Conservation (phyloP, 2,888 invertebrate species). For the Polymixis flavicincta region DNA sequence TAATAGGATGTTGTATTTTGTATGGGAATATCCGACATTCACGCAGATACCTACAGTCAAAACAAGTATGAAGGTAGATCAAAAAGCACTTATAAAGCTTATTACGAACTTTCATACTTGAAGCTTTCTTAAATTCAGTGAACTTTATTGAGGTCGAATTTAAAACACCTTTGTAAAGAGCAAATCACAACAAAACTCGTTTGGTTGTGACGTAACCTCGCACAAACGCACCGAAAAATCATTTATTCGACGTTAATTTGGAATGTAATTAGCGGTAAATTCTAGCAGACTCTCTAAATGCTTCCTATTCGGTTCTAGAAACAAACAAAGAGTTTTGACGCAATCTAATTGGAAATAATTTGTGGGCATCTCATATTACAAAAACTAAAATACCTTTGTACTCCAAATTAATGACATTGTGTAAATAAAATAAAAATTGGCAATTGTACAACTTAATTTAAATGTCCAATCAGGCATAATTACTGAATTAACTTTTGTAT, state of each 20-base stretch:
- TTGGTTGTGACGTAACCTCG: constrained; percentile 19
- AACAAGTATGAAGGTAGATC: neutral
- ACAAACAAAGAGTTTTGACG: constrained; percentile 15
- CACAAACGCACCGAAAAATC: constrained; percentile 9
- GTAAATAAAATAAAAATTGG: neutral
- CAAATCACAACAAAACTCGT: constrained; percentile 25
- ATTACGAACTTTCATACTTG: constrained; percentile 16
- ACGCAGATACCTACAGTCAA: neutral
- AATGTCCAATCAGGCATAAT: neutral
- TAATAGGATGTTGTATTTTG: neutral
- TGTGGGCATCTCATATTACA: neutral
- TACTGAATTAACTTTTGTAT: neutral
- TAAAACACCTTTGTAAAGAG: constrained; percentile 31
- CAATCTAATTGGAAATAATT: neutral
- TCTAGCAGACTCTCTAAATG: constrained; percentile 21
- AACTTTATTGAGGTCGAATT: constrained; percentile 51
- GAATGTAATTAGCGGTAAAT: constrained; percentile 21
- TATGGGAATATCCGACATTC: neutral
- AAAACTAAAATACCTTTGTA: neutral
- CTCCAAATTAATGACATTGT: neutral
- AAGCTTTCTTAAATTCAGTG: constrained; percentile 45
- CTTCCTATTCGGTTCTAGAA: constrained; percentile 32
- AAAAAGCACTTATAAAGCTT: constrained; percentile 12
- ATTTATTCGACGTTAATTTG: constrained; percentile 20
- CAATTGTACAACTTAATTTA: neutral